A percentile compares a stretch with the other conserved stretches of the same genome.
phyloP scores from a whole-genome alignment of 2,797 vertebrate species.

The Parotocinclus haroldoi region DNA sequence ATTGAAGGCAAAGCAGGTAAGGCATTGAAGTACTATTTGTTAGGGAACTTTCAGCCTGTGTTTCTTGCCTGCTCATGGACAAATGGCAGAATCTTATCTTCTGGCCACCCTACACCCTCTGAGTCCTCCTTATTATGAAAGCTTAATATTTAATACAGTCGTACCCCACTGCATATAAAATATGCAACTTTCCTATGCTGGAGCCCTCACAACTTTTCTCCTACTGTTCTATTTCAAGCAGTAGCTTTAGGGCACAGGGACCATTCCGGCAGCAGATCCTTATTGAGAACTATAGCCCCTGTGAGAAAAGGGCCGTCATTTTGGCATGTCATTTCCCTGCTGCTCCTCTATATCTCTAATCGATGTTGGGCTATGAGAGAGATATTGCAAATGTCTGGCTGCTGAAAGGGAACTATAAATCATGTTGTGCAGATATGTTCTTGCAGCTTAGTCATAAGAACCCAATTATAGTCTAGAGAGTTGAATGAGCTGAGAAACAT shows the following conservation, averaged over 20 bases:
- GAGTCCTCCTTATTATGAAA: background rate
- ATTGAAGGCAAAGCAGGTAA: too few relatives aligned
- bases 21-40: too few relatives aligned
- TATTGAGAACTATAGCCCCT: conserved; percentile 23
- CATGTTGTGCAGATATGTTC: background rate
- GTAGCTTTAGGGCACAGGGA: too few relatives aligned
- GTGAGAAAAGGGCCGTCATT: conserved; percentile 24
- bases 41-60: too few relatives aligned
- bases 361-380: conserved; percentile 12
- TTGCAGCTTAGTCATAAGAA: conserved; percentile 1
- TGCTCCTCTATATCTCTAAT: conserved; percentile 7
- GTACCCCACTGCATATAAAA: background rate
- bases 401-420: background rate
- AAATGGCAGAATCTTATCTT: background rate
- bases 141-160: conserved; percentile 2
- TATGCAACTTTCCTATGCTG: background rate
- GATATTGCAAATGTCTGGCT: background rate
- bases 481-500: background rate
- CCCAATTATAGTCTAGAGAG: background rate
- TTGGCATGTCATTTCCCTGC: conserved; percentile 15
- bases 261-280: background rate
- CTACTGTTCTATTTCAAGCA: too few relatives aligned
- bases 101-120: background rate
- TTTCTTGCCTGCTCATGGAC: too few relatives aligned
- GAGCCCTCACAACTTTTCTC: background rate